These are phyloP conservation scores for Anabas testudineus DNA, from an alignment of 2,797 vertebrate species.

Conservation along the genomic window DNA sequence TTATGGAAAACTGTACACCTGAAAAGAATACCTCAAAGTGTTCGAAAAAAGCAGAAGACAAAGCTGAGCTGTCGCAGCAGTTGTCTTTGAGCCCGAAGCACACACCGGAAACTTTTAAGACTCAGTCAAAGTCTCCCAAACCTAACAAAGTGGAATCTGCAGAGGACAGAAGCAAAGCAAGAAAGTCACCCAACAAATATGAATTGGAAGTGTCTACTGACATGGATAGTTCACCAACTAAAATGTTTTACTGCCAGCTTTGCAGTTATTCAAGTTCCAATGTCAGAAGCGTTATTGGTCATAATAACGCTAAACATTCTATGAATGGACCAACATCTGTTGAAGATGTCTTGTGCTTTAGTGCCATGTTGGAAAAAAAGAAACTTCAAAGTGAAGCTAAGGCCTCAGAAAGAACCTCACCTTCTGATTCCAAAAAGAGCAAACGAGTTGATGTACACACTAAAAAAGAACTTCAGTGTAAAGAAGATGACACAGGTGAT, in stretches of 20 bases:
- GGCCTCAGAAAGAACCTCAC: not conserved
- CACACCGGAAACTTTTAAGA: not conserved
- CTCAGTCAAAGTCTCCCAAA: slow-evolving; percentile 67
- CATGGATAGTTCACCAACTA: not conserved
- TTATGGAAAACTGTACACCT: slow-evolving; percentile 1
- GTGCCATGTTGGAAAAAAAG: slow-evolving; percentile 18
- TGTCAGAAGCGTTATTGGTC: slow-evolving; percentile 60
- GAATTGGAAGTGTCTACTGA: slow-evolving; percentile 53
- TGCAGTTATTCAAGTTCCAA: slow-evolving; percentile 59
- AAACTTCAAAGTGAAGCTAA: slow-evolving; percentile 8
- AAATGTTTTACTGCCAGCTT: slow-evolving; percentile 57
- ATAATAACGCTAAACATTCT: slow-evolving; percentile 64
- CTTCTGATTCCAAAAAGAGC: not conserved
- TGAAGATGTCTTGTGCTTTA: slow-evolving; percentile 33
- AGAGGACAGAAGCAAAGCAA: slow-evolving; percentile 79
- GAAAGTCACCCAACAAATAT: slow-evolving; percentile 62
- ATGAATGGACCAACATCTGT: not conserved
- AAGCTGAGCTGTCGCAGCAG: not conserved
- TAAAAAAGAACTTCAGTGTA: not conserved
- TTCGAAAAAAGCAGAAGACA: not conserved
- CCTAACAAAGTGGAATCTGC: slow-evolving; percentile 63
- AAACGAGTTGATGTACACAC: not conserved
- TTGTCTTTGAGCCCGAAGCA: not conserved
- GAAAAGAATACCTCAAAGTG: not conserved
- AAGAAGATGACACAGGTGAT: not conserved